Conservation (phyloP, 1,140 invertebrate species). For the Apis dorsata region DNA sequence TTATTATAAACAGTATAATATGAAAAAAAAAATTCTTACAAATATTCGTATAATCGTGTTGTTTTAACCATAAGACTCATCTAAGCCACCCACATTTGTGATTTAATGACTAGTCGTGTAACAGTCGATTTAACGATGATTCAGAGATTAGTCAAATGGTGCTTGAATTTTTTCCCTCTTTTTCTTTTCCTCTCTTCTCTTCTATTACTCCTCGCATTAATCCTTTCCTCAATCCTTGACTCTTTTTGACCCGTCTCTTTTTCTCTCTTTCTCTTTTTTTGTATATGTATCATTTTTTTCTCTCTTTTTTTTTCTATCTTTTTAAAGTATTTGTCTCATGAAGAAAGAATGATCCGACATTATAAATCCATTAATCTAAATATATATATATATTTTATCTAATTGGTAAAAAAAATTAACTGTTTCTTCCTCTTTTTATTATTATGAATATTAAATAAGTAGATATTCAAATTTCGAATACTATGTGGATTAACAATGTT, state of each 20-base stretch:
- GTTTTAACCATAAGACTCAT: constrained; percentile 54
- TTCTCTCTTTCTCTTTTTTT: too few relatives aligned
- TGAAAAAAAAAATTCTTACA: constrained; percentile 1
- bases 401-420: constrained; percentile 12
- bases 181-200: constrained; percentile 44
- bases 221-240: constrained; percentile 24
- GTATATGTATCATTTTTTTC: background rate
- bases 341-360: background rate
- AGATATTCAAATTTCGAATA: background rate
- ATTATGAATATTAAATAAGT: background rate
- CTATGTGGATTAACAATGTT: background rate
- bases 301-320: background rate
- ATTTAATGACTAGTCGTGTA: constrained; percentile 63
- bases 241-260: background rate
- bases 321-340: background rate
- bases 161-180: constrained; percentile 67
- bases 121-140: constrained; percentile 67
- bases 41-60: constrained; percentile 32
- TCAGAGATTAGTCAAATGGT: constrained; percentile 72
- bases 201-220: constrained; percentile 30
- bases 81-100: constrained; percentile 59
- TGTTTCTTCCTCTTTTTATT: constrained; percentile 2
- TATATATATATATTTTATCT: background rate
- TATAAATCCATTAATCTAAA: background rate
- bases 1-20: too few relatives aligned